phyloP scores from a whole-genome alignment of 2,888 invertebrate species.

The Mimachlamys varia region DNA sequence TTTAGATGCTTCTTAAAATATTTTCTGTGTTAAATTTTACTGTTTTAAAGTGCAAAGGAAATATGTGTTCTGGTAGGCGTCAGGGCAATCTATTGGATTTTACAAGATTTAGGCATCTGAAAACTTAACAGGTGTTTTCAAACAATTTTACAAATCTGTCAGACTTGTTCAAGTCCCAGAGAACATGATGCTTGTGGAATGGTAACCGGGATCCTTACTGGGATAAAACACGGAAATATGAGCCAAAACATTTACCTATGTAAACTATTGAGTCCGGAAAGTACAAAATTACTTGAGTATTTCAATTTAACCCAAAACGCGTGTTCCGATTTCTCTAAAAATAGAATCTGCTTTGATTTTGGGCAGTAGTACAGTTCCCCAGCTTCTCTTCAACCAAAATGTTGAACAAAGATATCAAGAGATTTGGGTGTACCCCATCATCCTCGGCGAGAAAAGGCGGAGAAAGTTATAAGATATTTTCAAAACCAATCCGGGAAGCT shows the following conservation, averaged over 20 bases:
- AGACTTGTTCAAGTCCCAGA: background rate
- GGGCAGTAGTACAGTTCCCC: background rate
- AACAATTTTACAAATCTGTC: background rate
- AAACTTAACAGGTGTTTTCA: background rate
- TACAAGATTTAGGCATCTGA: background rate
- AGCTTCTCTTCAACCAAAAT: background rate
- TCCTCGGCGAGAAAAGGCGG: background rate
- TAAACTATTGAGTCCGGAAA: background rate
- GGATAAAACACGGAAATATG: too few species aligned
- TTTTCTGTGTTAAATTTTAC: background rate
- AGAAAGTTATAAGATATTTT: background rate
- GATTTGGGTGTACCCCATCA: background rate
- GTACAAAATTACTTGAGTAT: background rate
- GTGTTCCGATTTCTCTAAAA: background rate
- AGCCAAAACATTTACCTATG: background rate
- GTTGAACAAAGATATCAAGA: too few species aligned
- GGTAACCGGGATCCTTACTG: too few species aligned
- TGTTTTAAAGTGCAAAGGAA: background rate
- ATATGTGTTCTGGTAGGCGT: background rate
- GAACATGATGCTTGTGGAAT: too few species aligned
- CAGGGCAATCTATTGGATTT: background rate
- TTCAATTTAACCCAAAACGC: background rate
- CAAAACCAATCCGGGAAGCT: background rate
- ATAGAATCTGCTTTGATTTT: background rate
- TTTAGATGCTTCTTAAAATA: slow-evolving; percentile 5